Base-by-base conservation (phyloP, 2,113 vertebrate species). In the Engraulis encrasicolus region DNA sequence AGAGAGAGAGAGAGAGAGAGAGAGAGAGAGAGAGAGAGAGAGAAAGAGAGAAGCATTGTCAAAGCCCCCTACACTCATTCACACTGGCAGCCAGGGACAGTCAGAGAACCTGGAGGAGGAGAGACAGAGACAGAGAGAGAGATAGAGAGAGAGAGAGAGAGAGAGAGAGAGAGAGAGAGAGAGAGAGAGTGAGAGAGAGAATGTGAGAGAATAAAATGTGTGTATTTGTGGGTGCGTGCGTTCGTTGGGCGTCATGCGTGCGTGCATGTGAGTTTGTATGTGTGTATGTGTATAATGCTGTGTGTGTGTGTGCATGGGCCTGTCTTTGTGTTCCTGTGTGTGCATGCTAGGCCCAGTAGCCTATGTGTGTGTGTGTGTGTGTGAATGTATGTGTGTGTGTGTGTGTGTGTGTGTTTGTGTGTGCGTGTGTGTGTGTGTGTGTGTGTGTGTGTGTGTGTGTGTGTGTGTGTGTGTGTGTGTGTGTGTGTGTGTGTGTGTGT, bases 31-130 rank as follows among this genome's bases (percentile, higher is more conserved):
- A n/a, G n/a, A n/a, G n/a, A n/a, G n/a, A n/a, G n/a, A n/a, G n/a
- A n/a, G n/a, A n/a, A n/a, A n/a, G n/a, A n/a, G n/a, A n/a, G n/a
- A 82, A 66, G 50, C 31, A 61, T 23, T 78, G 85, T 83, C 83
- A 66, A 38, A 40, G 20, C 82, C 88, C 81, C 85, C 81, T 19
- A 2, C 58, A 48, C 80, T 48, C 50, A 77, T 50, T 78, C 78
- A 58, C 36, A 61, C 71, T 38, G 37, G 78, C 81, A 66, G 45
- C 40, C 27, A 17, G 23, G 19, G 58, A 23, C 80, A n/a, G n/a
- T n/a, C n/a, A 85, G 27, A 85, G 81, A 77, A 81, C 54, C 31
- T 78, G 45, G 23, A 81, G 82, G 54, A 54, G 34, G 74, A 66
- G 71, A 49, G 54, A 52, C 78, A 40, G 79, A 82, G 54, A n/a